phyloP scores from a whole-genome alignment of 2,113 vertebrate genomes.

The Larimichthys crocea region DNA sequence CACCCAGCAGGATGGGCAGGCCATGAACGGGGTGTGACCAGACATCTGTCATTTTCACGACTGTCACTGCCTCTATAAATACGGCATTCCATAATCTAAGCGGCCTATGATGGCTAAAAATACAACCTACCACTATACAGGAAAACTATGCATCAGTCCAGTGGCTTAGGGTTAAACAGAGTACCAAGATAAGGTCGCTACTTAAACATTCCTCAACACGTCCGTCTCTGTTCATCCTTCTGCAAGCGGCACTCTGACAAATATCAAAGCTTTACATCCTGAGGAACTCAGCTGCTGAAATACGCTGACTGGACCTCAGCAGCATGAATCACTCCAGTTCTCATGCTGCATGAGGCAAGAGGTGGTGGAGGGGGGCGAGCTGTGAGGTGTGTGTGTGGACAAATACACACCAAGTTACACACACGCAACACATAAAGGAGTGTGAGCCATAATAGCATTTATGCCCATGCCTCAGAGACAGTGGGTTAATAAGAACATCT shows the following conservation, averaged over 20 bases:
- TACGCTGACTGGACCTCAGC: constrained; percentile 32
- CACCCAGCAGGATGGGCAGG: constrained; percentile 54
- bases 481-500: constrained; percentile 74
- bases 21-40: constrained; percentile 45
- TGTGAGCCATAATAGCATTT: constrained; percentile 34
- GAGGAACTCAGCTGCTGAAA: constrained; percentile 35
- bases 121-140: constrained; percentile 67
- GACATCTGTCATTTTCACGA: constrained; percentile 83
- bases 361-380: neutral
- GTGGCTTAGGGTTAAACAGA: constrained; percentile 66
- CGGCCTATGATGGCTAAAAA: constrained; percentile 73
- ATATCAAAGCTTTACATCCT: constrained; percentile 43
- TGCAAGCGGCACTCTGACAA: neutral
- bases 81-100: constrained; percentile 79
- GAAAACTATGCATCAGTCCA: constrained; percentile 70
- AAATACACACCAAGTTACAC: constrained; percentile 2
- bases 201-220: constrained; percentile 35
- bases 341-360: neutral
- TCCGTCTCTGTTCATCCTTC: constrained; percentile 20
- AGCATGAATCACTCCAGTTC: constrained; percentile 27
- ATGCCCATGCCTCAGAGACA: constrained; percentile 53
- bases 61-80: constrained; percentile 84
- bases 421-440: constrained; percentile 1
- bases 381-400: neutral
- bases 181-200: constrained; percentile 52